These are phyloP conservation scores for Baryphthengus martii DNA, from an alignment of 2,113 vertebrate genomes.

Conservation along the genomic window DNA sequence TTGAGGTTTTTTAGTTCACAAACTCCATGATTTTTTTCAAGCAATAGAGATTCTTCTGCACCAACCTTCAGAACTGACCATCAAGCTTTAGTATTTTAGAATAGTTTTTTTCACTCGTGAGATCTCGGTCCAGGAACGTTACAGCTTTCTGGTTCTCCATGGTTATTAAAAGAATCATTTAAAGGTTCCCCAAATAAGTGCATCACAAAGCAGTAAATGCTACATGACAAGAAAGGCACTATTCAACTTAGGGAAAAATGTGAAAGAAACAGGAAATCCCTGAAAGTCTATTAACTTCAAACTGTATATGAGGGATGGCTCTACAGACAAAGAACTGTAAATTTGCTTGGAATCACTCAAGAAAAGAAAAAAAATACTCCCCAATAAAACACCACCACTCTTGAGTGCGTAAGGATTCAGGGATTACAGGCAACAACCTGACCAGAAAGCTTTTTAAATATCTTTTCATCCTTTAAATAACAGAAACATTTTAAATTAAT, in stretches of 20 bases:
- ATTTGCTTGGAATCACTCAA: background rate
- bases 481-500: background rate
- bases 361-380: background rate
- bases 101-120: no score
- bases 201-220: background rate
- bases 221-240: background rate
- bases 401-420: background rate
- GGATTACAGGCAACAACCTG: background rate
- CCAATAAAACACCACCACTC: background rate
- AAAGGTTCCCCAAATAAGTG: background rate
- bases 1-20: background rate
- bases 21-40: background rate
- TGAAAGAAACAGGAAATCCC: background rate
- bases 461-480: no score
- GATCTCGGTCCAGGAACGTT: background rate
- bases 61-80: background rate
- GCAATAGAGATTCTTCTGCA: background rate
- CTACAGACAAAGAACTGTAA: background rate
- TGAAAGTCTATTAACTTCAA: background rate
- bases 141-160: background rate
- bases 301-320: background rate
- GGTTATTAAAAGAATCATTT: background rate
- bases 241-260: background rate
- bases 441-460: background rate
- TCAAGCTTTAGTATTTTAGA: background rate